Percentiles rank a stretch among this genome's conserved stretches.
phyloP scores from a whole-genome alignment of 1,140 invertebrate species.

The Cardiocondyla obscurior region DNA sequence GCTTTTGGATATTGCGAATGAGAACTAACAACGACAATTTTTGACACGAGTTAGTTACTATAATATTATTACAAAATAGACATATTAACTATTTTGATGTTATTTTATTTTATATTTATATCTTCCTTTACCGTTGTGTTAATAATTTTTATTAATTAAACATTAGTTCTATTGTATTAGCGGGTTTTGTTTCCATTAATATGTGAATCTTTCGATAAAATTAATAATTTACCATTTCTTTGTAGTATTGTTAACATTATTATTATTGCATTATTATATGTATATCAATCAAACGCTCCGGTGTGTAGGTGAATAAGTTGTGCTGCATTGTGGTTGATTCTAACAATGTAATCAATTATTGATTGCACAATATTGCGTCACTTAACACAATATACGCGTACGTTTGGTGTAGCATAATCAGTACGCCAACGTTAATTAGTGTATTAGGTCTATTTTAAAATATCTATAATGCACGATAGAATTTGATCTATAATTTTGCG shows the following conservation, averaged over 20 bases:
- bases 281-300: not conserved
- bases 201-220: not conserved
- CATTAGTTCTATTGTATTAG: not conserved
- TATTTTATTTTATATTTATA: no score
- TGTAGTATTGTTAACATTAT: not conserved
- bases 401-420: constrained; percentile 20
- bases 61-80: no score
- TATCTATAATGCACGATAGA: not conserved
- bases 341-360: constrained; percentile 56
- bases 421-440: constrained; percentile 33
- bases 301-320: constrained; percentile 39
- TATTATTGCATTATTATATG: not conserved
- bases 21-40: no score
- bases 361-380: constrained; percentile 20
- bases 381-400: constrained; percentile 38
- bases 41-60: no score
- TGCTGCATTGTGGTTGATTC: constrained; percentile 34
- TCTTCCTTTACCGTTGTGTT: not conserved
- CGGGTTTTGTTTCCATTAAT: not conserved
- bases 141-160: not conserved
- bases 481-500: constrained; percentile 7
- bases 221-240: not conserved
- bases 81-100: no score
- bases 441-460: constrained; percentile 27
- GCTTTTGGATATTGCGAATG: not conserved